A percentile compares a stretch with the other conserved stretches of the same genome.
Conservation (phyloP, 1,140 invertebrate genomes). For the Drosophila burlai region DNA sequence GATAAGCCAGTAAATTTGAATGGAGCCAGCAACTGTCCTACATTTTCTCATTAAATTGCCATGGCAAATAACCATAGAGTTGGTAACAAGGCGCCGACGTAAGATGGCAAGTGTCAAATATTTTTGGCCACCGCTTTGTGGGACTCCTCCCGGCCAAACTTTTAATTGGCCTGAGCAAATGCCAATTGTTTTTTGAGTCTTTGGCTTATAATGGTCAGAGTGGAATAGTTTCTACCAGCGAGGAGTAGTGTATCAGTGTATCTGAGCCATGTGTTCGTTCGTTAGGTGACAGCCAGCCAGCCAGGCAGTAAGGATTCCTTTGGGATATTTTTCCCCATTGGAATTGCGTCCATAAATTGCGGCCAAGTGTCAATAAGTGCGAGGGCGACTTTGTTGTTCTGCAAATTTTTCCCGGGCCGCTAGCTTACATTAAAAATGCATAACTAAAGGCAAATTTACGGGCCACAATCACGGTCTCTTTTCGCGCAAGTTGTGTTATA, state of each 20-base stretch:
- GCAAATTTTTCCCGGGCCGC: constrained; percentile 31
- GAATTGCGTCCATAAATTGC: constrained; percentile 67
- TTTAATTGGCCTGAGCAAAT: constrained; percentile 77
- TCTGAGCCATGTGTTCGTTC: constrained; percentile 34
- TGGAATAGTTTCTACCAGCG: constrained; percentile 11
- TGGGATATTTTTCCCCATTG: constrained; percentile 24
- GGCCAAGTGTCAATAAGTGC: constrained; percentile 70
- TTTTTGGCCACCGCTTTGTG: constrained; percentile 61
- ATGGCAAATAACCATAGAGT: constrained; percentile 69
- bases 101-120: constrained; percentile 63
- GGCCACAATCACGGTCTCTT: constrained; percentile 10
- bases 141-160: constrained; percentile 60
- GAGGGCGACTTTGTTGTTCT: constrained; percentile 45
- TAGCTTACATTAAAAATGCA: constrained; percentile 61
- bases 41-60: constrained; percentile 81
- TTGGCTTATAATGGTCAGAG: constrained; percentile 34
- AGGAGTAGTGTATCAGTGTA: constrained; percentile 19
- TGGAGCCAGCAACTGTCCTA: constrained; percentile 58
- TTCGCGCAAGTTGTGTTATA: constrained; percentile 8
- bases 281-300: constrained; percentile 10
- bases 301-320: constrained; percentile 2
- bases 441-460: constrained; percentile 65
- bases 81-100: constrained; percentile 69
- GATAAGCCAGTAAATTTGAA: constrained; percentile 50
- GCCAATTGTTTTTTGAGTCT: constrained; percentile 63